A percentile compares a stretch with the other conserved stretches of the same genome.
phyloP scores from a whole-genome alignment of 2,888 invertebrate species.

The Leucophenga maculata region DNA sequence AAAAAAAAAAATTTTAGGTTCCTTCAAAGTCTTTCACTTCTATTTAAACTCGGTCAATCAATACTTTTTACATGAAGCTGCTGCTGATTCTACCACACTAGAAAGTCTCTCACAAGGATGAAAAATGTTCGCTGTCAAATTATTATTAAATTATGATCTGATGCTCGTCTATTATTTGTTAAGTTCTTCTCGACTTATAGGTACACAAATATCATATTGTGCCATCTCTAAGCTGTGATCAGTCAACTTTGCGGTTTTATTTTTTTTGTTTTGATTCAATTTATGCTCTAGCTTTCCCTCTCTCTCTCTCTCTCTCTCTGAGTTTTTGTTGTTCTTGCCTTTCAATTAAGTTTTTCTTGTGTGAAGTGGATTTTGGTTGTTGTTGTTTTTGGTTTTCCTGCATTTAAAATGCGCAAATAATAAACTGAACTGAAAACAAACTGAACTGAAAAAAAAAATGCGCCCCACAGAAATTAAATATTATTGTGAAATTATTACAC shows the following conservation, averaged over 20 bases:
- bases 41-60: too few species aligned
- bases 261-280: neutral
- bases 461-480: slow-evolving; percentile 35
- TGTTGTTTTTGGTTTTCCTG: neutral
- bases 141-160: too few species aligned
- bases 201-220: slow-evolving; percentile 41
- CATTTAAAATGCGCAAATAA: slow-evolving; percentile 54
- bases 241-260: slow-evolving; percentile 31
- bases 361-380: slow-evolving; percentile 23
- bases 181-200: slow-evolving; percentile 15
- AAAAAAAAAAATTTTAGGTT: too few species aligned
- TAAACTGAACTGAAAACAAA: slow-evolving; percentile 28
- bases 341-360: slow-evolving; percentile 41
- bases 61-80: too few species aligned
- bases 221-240: slow-evolving; percentile 22
- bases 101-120: too few species aligned
- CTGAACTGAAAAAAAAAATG: too few species aligned
- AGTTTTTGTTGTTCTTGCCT: slow-evolving; percentile 48
- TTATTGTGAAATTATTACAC: slow-evolving; percentile 46
- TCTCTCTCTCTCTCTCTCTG: slow-evolving; percentile 33
- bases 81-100: too few species aligned
- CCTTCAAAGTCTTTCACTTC: too few species aligned
- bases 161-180: too few species aligned
- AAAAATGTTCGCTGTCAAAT: too few species aligned
- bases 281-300: slow-evolving; percentile 13